These are phyloP conservation scores for Phortica magna DNA, from an alignment of 2,888 invertebrate species.

Conservation along the genomic window DNA sequence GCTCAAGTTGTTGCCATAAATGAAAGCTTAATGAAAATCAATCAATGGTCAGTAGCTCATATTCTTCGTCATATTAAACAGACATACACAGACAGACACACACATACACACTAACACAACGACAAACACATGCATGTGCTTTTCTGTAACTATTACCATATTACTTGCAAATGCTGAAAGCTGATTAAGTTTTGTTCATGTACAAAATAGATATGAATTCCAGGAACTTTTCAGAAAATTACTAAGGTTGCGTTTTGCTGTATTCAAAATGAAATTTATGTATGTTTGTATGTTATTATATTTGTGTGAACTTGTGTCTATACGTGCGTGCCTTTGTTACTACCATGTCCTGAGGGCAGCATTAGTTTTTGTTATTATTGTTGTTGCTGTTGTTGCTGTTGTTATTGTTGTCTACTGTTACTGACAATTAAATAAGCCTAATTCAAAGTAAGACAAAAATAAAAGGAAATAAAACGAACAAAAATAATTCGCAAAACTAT, in stretches of 20 bases:
- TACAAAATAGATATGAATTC: no score
- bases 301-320: background rate
- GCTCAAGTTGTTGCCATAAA: conserved; percentile 16
- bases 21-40: conserved; percentile 21
- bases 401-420: background rate
- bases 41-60: background rate
- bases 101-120: no score
- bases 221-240: no score
- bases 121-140: no score
- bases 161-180: no score
- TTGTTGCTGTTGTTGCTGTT: background rate
- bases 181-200: no score
- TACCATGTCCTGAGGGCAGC: background rate
- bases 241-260: no score
- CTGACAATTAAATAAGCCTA: background rate
- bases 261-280: background rate
- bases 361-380: background rate
- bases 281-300: background rate
- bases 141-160: no score
- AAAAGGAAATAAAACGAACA: conserved; percentile 17
- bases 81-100: background rate
- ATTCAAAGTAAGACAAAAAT: conserved; percentile 16
- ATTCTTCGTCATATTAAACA: background rate
- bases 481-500: conserved; percentile 21
- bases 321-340: background rate